phyloP scores from a whole-genome alignment of 2,888 invertebrate genomes.

The Lepidochrysops patricia region DNA sequence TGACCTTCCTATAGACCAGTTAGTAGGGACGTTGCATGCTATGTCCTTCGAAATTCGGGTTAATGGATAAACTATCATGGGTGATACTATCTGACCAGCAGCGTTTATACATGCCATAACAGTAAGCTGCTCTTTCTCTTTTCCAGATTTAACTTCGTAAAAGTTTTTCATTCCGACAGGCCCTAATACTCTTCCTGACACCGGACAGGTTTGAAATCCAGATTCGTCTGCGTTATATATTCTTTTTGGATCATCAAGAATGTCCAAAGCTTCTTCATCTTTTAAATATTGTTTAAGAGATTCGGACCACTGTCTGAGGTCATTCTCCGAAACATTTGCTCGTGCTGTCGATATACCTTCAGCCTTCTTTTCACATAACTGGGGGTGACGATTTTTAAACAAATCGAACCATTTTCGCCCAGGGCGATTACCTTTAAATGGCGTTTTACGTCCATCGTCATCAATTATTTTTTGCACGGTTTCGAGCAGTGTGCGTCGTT shows the following conservation, averaged over 20 bases:
- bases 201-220: too few relatives aligned
- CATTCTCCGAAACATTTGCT: too few relatives aligned
- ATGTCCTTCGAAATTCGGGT: slow-evolving; percentile 19
- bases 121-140: too few relatives aligned
- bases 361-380: neutral
- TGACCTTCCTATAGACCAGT: slow-evolving; percentile 41
- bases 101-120: too few relatives aligned
- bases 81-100: neutral
- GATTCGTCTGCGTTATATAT: too few relatives aligned
- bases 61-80: slow-evolving; percentile 11
- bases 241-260: too few relatives aligned
- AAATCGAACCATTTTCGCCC: slow-evolving; percentile 17
- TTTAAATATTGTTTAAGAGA: too few relatives aligned
- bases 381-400: slow-evolving; percentile 24
- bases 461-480: slow-evolving; percentile 18
- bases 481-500: neutral
- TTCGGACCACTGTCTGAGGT: too few relatives aligned
- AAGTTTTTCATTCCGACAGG: too few relatives aligned
- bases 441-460: slow-evolving; percentile 6
- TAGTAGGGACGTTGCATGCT: slow-evolving; percentile 31
- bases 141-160: too few relatives aligned
- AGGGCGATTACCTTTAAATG: slow-evolving; percentile 17
- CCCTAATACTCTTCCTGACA: too few relatives aligned
- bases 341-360: neutral
- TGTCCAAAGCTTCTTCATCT: too few relatives aligned